phyloP scores from a whole-genome alignment of 2,113 vertebrate genomes.

The Eulemur rufifrons region DNA sequence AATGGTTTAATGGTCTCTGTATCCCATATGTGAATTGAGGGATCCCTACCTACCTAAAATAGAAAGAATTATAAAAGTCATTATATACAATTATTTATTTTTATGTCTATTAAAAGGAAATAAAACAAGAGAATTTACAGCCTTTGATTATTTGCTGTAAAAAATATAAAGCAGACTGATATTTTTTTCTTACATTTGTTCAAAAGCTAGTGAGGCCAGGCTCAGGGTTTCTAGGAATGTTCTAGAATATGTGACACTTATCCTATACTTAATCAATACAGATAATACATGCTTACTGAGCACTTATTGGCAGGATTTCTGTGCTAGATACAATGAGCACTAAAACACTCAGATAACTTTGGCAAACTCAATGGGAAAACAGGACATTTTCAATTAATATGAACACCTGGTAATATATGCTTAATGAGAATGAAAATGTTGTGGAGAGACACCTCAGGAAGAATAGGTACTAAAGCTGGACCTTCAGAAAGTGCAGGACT shows the following conservation, averaged over 20 bases:
- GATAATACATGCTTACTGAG: background rate
- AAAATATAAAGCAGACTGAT: slow-evolving; percentile 21
- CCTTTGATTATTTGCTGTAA: slow-evolving; percentile 6
- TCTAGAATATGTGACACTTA: background rate
- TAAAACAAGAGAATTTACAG: background rate
- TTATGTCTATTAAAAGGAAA: slow-evolving; percentile 26
- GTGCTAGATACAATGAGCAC: background rate
- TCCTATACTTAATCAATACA: background rate
- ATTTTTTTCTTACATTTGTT: background rate
- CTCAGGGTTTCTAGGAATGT: background rate
- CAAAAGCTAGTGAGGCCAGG: slow-evolving; percentile 15
- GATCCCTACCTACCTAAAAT: slow-evolving; percentile 95
- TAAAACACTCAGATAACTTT: background rate
- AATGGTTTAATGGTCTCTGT: slow-evolving; percentile 95
- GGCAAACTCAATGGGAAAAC: background rate
- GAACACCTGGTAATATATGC: background rate
- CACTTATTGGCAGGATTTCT: background rate
- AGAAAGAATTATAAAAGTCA: slow-evolving; percentile 56
- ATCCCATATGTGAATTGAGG: slow-evolving; percentile 97
- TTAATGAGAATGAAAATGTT: background rate
- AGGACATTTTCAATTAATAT: background rate
- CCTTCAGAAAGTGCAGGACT: background rate
- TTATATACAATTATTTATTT: slow-evolving; percentile 31
- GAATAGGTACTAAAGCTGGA: background rate
- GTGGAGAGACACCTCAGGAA: background rate